Conservation (phyloP, 2,113 vertebrate genomes). For the Tinamus guttatus region DNA sequence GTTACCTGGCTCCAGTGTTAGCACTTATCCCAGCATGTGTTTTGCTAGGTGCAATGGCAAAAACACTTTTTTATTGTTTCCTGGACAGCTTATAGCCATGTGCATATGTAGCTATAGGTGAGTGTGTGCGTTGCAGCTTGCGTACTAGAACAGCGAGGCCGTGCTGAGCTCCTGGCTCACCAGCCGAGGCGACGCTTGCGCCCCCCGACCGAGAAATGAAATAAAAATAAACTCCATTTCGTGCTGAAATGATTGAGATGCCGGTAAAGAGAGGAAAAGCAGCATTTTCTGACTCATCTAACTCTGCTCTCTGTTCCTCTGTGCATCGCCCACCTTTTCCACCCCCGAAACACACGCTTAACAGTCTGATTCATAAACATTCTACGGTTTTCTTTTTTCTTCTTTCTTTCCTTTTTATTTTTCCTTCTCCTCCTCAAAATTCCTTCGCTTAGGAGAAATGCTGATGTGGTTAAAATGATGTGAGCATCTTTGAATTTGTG, state of each 20-base stretch:
- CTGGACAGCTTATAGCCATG: too few species aligned
- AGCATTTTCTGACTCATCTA: constrained; percentile 74
- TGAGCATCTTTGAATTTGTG: not conserved
- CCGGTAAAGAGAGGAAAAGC: constrained; percentile 18
- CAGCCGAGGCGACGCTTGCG: constrained; percentile 18
- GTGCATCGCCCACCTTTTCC: constrained; percentile 70
- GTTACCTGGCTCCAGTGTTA: accelerated
- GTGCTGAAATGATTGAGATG: constrained; percentile 8
- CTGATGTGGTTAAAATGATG: constrained; percentile 23
- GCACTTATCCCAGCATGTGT: accelerated
- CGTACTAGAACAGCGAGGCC: accelerated
- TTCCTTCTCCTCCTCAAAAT: not conserved
- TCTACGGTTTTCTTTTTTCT: not conserved
- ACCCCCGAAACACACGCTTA: constrained; percentile 70
- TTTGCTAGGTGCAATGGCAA: not conserved
- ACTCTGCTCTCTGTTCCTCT: constrained; percentile 57
- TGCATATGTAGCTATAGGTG: too few species aligned
- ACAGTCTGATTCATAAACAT: constrained; percentile 70
- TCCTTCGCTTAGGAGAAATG: constrained; percentile 46
- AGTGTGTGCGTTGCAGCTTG: not conserved
- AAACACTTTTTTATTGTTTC: accelerated
- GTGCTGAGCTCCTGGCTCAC: accelerated
- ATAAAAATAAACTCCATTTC: not conserved
- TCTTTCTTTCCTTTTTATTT: too few species aligned
- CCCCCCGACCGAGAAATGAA: not conserved